Evolutionary conservation across 2,888 invertebrate genomes (phyloP), one percentile per base, ranked within the genome.

Genomic region (Caenorhabditis zanzibari): DNA sequence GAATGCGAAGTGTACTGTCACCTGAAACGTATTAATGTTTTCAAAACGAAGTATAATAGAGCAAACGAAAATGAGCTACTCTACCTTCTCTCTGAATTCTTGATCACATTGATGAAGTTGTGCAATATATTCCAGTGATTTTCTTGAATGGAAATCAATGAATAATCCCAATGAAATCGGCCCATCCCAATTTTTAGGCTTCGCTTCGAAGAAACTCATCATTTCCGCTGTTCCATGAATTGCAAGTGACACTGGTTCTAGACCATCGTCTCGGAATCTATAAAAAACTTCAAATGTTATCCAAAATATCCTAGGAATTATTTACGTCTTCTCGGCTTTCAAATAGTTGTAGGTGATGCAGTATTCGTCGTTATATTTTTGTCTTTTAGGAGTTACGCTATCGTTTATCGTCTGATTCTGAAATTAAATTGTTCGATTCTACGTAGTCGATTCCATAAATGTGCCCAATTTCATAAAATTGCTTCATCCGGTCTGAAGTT

Each of bases 101-200:
- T 26, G 5, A 32, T 68, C 66, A 59, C 86, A 86, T 26, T 49
- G 38, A 59, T 79, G 80, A 19, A 80, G 38, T 10, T 82, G 58
- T 10, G 68, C 26, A 0, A 88, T 38, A 56, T 86, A 82, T 12
- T 83, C 58, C 5, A 87, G 24, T 26, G 79, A 26, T 4, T 49
- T 9, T 7, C 52, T 66, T 0, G 86, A 82, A 52, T 69, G 63
- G 38, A 74, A 44, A 44, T 88, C 88, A 41, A 88, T 22, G 41
- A 84, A 87, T 0, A 87, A 54, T 1, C 85, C 73, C 0, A 88
- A 49, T 0, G 88, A 88, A 24, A 88, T 85, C 0, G 88, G 87
- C 12, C 88, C 88, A 38, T 86, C 83, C 86, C 87, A 88, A 49
- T 64, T 81, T 1, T 22, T 19, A 0, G 82, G 64, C 7, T 56